A percentile compares a stretch with the other conserved stretches of the same genome.
Conservation (phyloP, 2,797 vertebrate species). For the Platalea minor region DNA sequence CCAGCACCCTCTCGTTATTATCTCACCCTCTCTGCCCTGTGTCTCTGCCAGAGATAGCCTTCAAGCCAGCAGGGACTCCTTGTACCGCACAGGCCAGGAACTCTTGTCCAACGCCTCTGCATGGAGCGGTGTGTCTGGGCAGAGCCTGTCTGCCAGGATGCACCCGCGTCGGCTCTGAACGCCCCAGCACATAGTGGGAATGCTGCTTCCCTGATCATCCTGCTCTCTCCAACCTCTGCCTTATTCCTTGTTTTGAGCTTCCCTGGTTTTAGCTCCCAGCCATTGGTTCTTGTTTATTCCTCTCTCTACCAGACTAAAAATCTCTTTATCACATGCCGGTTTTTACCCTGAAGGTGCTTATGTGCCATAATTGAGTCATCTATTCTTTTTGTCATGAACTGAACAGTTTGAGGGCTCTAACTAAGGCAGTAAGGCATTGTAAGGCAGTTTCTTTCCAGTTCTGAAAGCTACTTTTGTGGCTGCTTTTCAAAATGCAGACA, state of each 20-base stretch:
- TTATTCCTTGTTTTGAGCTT: not conserved
- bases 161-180: accelerated
- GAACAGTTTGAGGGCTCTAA: not conserved
- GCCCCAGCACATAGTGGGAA: not conserved
- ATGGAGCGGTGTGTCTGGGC: not conserved
- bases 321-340: not conserved
- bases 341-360: constrained; percentile 8
- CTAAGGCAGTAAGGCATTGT: not conserved
- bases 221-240: not conserved
- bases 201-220: accelerated
- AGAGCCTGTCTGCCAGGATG: not conserved
- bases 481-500: not conserved
- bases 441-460: not conserved
- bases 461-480: not conserved
- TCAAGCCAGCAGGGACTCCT: not conserved
- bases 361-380: not conserved
- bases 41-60: not conserved
- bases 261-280: not conserved
- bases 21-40: not conserved
- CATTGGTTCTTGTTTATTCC: not conserved
- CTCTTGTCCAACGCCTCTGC: not conserved
- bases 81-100: accelerated
- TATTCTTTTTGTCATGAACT: not conserved
- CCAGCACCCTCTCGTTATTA: not conserved
- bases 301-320: not conserved